Base-by-base conservation (phyloP, 2,888 invertebrate species). In the Volucella zonaria region DNA sequence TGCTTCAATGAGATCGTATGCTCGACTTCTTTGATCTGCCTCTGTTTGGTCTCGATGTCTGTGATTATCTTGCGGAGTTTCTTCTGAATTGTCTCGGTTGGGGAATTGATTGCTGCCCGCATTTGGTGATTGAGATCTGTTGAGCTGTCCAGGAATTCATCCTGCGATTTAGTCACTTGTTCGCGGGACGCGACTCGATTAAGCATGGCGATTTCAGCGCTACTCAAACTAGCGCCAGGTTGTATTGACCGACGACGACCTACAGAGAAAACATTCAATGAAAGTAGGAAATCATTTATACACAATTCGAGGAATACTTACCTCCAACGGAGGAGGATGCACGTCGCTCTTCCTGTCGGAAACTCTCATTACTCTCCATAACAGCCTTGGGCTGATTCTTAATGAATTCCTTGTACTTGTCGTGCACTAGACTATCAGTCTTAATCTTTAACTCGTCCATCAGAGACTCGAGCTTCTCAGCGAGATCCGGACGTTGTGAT, bases 1-100 rank as follows among this genome's bases (percentile, higher is more conserved):
- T 96, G 95, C 90, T 96, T 96, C 1, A 95, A 93, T 88, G 94
- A 94, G 88, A 96, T 95, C 0, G 94, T 94, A 67, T 93, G 92
- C 81, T 94, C 93, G 31, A 96, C 91, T 90, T 96, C 96, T 87
- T 94, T 94, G 3, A 96, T 93, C 89, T 95, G 95, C 86, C 94
- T 93, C 88, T 95, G 94, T 47, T 94, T 94, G 15, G 94, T 93
- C 76, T 94, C 94, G 61, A 95, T 93, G 90, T 95, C 95, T 0
- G 90, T 90, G 1, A 88, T 87, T 12, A 92, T 75, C 86, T 92
- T 92, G 0, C 91, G 90, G 70, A 92, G 86, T 79, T 92, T 91
- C 75, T 91, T 91, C 62, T 91, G 91, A 64, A 91, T 78, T 23
- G 88, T 89, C 58, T 92, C 92, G 12, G 90, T 66, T 12, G 91